Conservation (phyloP, 2,113 vertebrate genomes). For the Bubo bubo region DNA sequence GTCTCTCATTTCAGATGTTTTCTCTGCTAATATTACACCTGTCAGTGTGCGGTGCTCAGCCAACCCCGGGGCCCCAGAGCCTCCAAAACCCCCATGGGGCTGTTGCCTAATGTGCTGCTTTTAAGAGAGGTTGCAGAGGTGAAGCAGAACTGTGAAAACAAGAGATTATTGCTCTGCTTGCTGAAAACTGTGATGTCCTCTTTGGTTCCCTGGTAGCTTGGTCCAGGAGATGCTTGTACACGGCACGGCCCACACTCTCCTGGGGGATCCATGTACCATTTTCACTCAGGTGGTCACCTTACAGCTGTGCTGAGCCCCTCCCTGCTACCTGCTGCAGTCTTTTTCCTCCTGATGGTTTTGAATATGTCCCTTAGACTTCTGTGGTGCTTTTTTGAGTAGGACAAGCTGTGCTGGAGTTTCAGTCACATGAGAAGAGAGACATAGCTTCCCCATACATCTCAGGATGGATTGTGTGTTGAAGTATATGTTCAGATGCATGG, state of each 20-base stretch:
- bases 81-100: not conserved
- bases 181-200: not conserved
- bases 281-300: not conserved
- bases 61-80: accelerated
- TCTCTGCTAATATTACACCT: not conserved
- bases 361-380: not conserved
- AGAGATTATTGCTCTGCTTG: not conserved
- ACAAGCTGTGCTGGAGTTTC: not conserved
- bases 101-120: not conserved
- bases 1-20: not conserved
- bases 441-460: not conserved
- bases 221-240: accelerated
- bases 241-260: accelerated
- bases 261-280: accelerated
- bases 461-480: not conserved
- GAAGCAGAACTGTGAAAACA: not conserved
- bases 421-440: not conserved
- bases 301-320: not conserved
- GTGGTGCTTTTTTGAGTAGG: not conserved
- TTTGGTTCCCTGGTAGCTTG: not conserved
- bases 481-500: not conserved
- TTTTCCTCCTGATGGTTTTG: not conserved
- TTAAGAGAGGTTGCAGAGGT: not conserved
- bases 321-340: not conserved
- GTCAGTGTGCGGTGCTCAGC: accelerated